Evolutionary conservation across 2,797 vertebrate genomes (phyloP).

Genomic region (Oreonectes daqikongensis): DNA sequence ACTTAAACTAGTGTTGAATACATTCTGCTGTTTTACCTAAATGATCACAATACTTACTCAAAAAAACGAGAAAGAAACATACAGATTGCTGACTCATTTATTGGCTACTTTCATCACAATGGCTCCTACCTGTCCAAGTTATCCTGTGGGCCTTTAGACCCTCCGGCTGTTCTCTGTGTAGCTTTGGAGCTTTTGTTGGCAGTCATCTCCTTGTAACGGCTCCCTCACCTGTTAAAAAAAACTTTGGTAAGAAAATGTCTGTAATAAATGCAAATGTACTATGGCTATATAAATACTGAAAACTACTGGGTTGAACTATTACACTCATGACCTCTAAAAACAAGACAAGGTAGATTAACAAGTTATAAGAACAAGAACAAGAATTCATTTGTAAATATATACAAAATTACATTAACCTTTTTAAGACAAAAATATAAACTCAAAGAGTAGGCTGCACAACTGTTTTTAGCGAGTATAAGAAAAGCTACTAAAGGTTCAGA

Average conservation of each 20-base stretch:
- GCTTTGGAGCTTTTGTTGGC: slow-evolving; percentile 95
- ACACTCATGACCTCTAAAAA: neutral
- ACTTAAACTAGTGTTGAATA: neutral
- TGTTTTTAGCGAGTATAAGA: neutral
- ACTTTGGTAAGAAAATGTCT: slow-evolving; percentile 7
- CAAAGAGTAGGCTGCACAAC: neutral
- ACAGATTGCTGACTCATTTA: neutral
- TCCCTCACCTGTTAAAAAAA: slow-evolving; percentile 66
- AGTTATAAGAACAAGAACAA: too few relatives aligned
- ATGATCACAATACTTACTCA: neutral
- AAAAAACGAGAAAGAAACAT: neutral
- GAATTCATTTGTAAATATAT: neutral
- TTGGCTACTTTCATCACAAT: neutral
- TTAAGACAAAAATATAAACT: neutral
- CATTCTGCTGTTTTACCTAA: neutral
- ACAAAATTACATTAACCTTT: neutral
- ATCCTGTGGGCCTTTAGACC: slow-evolving; percentile 85
- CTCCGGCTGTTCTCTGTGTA: slow-evolving; percentile 85
- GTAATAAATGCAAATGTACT: slow-evolving; percentile 1
- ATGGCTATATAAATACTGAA: neutral
- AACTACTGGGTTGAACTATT: neutral
- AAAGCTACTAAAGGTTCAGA: neutral
- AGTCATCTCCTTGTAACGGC: slow-evolving; percentile 87
- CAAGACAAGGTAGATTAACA: neutral
- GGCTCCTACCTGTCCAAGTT: slow-evolving; percentile 88